Evolutionary conservation across 2,113 vertebrate species (phyloP).

Genomic region (Anolis sagrei): DNA sequence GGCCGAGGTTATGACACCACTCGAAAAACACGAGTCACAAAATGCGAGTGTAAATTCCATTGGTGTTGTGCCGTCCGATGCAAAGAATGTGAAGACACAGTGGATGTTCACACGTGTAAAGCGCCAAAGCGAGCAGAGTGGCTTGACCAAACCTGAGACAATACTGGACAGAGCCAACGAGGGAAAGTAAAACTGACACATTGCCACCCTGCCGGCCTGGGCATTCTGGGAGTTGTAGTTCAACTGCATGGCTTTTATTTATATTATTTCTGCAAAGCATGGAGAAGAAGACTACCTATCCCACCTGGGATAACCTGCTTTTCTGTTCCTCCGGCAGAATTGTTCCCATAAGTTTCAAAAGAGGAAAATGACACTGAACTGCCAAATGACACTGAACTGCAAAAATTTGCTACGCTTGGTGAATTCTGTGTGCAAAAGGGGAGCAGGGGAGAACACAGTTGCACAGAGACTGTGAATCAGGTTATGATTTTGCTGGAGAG

Average conservation of each 20-base stretch:
- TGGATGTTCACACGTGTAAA: slow-evolving; percentile 97
- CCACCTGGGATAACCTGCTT: slow-evolving; percentile 71
- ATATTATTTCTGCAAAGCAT: slow-evolving; percentile 84
- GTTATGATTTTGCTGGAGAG: slow-evolving; percentile 15
- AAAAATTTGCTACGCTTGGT: slow-evolving; percentile 36
- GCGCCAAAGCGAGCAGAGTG: slow-evolving; percentile 93
- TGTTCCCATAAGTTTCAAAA: slow-evolving; percentile 32
- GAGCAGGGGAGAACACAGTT: not conserved
- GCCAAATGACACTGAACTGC: slow-evolving; percentile 54
- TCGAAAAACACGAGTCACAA: slow-evolving; percentile 89
- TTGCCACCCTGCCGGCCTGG: slow-evolving; percentile 70
- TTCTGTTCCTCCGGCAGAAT: slow-evolving; percentile 70
- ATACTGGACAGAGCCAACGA: accelerated
- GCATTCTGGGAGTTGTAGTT: slow-evolving; percentile 85
- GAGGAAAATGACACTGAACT: slow-evolving; percentile 56
- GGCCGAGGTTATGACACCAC: slow-evolving; percentile 98
- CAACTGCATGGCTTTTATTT: slow-evolving; percentile 90
- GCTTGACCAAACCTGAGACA: slow-evolving; percentile 87
- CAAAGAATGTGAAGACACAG: slow-evolving; percentile 92
- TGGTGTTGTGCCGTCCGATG: slow-evolving; percentile 98
- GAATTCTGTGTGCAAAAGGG: not conserved
- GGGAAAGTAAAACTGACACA: slow-evolving; percentile 47
- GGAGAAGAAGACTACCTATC: slow-evolving; percentile 79
- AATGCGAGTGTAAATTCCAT: slow-evolving; percentile 99
- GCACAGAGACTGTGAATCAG: accelerated